A percentile compares a stretch with the other conserved stretches of the same genome.
phyloP scores from a whole-genome alignment of 2,797 vertebrate genomes.

The Argyrosomus regius region DNA sequence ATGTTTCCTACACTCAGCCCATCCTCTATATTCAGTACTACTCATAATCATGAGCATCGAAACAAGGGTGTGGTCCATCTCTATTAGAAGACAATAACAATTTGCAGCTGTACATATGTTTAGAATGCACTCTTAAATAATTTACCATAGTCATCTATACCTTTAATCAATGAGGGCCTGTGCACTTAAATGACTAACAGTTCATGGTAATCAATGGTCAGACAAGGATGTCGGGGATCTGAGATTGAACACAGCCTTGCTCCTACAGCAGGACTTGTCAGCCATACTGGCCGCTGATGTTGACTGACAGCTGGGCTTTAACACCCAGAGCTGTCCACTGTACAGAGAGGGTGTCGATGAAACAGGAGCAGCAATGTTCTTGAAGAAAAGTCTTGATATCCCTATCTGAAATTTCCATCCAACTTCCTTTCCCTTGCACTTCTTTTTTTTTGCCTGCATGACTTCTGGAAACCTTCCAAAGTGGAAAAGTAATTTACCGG shows the following conservation, averaged over 20 bases:
- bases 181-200: background rate
- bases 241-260: background rate
- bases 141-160: background rate
- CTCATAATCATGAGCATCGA: background rate
- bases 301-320: conserved; percentile 56
- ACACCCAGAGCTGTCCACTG: conserved; percentile 41
- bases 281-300: conserved; percentile 42
- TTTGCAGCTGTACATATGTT: background rate
- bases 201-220: background rate
- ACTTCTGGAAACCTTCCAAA: conserved; percentile 57
- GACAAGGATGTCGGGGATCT: background rate
- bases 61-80: background rate
- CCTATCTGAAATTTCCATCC: conserved; percentile 29
- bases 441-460: background rate
- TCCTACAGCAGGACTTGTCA: conserved; percentile 49
- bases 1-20: background rate
- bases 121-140: background rate
- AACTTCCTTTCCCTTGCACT: conserved; percentile 3
- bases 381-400: conserved; percentile 19
- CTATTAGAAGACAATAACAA: background rate
- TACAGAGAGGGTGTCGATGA: conserved; percentile 30
- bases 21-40: background rate
- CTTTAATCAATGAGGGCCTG: background rate
- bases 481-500: conserved; percentile 33
- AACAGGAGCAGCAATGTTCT: conserved; percentile 24